A percentile compares a stretch with the other conserved stretches of the same genome.
Conservation (phyloP, 2,797 vertebrate species). For the Eulemur albifrons region DNA sequence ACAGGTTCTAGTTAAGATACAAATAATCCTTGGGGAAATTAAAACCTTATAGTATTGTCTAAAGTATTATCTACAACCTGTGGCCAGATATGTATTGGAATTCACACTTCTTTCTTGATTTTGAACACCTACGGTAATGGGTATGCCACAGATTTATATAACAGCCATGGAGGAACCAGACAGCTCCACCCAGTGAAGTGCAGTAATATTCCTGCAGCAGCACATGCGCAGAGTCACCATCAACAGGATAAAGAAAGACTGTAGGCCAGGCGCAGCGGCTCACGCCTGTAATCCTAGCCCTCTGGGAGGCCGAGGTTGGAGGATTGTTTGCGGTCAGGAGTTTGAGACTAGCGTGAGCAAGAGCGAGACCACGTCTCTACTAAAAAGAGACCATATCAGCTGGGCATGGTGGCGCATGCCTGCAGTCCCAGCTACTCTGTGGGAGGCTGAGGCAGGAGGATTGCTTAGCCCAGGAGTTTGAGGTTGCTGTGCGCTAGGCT, state of each 20-base stretch:
- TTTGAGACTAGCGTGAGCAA: too few relatives aligned
- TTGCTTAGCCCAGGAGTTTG: too few relatives aligned
- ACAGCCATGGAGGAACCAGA: not conserved
- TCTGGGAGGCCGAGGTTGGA: fast-evolving
- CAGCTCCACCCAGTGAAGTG: fast-evolving
- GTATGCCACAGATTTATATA: fast-evolving
- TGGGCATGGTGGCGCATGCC: too few relatives aligned
- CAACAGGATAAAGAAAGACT: not conserved
- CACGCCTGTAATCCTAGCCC: too few relatives aligned
- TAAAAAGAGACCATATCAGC: too few relatives aligned
- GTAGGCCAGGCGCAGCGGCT: too few relatives aligned
- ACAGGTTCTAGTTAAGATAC: not conserved
- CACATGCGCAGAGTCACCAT: fast-evolving
- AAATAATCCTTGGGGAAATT: not conserved
- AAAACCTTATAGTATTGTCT: not conserved
- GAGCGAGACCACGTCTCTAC: too few relatives aligned
- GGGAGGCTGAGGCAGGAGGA: too few relatives aligned
- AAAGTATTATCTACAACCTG: not conserved
- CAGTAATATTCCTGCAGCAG: fast-evolving
- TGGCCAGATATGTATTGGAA: not conserved
- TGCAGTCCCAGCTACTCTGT: too few relatives aligned
- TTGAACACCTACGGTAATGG: not conserved
- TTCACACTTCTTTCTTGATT: not conserved
- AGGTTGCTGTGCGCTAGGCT: too few relatives aligned
- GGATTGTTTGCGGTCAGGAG: too few relatives aligned